Percentiles rank a stretch among this genome's conserved stretches.
phyloP scores from a whole-genome alignment of 2,113 vertebrate species.

The Himantopus leucocephalus region DNA sequence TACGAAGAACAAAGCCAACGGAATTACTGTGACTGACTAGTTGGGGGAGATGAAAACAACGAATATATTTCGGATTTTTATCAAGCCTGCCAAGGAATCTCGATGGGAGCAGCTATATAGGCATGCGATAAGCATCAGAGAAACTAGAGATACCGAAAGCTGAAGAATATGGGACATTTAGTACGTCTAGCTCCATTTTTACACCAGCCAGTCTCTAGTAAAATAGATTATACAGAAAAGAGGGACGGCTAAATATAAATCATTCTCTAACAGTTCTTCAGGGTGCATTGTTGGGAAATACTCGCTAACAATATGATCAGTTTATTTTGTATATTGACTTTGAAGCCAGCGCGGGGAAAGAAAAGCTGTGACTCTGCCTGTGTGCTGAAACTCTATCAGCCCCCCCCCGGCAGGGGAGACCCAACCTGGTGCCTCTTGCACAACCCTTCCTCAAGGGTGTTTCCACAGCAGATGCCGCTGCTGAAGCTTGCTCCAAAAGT shows the following conservation, averaged over 20 bases:
- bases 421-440: neutral
- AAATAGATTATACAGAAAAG: neutral
- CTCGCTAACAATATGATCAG: neutral
- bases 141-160: neutral
- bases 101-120: neutral
- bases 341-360: neutral
- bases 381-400: neutral
- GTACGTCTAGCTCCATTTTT: neutral
- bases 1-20: constrained; percentile 30
- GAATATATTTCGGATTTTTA: constrained; percentile 41
- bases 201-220: neutral
- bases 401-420: neutral
- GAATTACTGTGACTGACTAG: constrained; percentile 26
- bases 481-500: neutral
- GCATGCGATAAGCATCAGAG: constrained; percentile 35
- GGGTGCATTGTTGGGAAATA: neutral
- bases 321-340: neutral
- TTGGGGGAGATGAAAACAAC: neutral
- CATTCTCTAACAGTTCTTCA: neutral
- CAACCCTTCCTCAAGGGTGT: neutral
- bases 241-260: neutral
- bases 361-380: neutral
- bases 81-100: constrained; percentile 2
- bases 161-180: neutral
- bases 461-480: neutral